Evolutionary conservation across 2,888 invertebrate species (phyloP).

Genomic region (Embidobia sp.): DNA sequence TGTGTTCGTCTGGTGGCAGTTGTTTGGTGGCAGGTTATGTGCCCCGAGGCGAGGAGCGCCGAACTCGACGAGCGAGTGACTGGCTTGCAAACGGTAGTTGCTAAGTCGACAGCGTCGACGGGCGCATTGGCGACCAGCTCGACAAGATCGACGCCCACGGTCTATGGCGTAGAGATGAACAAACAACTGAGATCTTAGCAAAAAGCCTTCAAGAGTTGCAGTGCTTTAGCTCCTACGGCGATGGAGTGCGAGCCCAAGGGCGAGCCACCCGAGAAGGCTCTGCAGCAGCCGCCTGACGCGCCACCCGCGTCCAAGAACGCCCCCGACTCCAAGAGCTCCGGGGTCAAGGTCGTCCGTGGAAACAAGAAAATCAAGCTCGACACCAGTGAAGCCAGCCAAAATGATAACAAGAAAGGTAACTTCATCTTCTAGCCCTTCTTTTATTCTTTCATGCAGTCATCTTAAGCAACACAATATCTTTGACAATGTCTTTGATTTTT

Average conservation of each 20-base stretch:
- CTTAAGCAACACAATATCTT: no score
- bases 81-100: background rate
- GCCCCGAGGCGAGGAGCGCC: no score
- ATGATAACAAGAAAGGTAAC: slow-evolving; percentile 77
- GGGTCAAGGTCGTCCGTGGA: slow-evolving; percentile 75
- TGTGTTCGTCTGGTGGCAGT: background rate
- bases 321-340: slow-evolving; percentile 47
- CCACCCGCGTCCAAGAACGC: slow-evolving; percentile 7
- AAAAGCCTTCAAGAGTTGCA: no score
- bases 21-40: slow-evolving; percentile 2
- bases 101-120: background rate
- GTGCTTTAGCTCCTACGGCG: background rate
- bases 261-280: slow-evolving; percentile 31
- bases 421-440: no score
- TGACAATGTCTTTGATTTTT: no score
- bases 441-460: no score
- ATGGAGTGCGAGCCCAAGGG: slow-evolving; percentile 44
- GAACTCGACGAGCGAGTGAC: no score
- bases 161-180: background rate
- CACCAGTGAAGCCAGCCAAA: slow-evolving; percentile 69
- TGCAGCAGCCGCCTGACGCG: no score
- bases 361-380: slow-evolving; percentile 77
- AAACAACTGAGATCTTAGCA: no score
- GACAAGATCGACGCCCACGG: background rate
- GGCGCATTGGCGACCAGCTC: background rate